phyloP scores from a whole-genome alignment of 2,797 vertebrate genomes.

The Xiphorhynchus erythropygius region DNA sequence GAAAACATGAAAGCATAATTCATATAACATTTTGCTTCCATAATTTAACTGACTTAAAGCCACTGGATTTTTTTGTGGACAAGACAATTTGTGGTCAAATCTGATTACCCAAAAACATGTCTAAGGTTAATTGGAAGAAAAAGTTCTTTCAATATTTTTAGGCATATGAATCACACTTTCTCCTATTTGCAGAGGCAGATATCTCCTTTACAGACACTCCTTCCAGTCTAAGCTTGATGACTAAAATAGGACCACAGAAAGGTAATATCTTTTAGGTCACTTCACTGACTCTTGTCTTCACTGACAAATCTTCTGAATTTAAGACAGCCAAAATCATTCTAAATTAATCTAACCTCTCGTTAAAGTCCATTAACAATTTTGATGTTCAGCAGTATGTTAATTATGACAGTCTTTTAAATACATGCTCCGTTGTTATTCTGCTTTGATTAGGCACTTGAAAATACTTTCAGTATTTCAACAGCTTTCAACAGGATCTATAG shows the following conservation, averaged over 20 bases:
- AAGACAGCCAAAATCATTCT: background rate
- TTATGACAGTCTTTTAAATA: constrained; percentile 49
- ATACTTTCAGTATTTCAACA: too few species aligned
- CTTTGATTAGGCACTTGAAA: constrained; percentile 32
- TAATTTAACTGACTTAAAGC: background rate
- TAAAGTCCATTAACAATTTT: constrained; percentile 39
- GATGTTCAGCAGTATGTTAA: constrained; percentile 46
- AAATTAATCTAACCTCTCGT: constrained; percentile 1
- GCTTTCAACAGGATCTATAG: constrained; percentile 51
- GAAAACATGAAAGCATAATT: background rate
- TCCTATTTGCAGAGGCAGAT: background rate
- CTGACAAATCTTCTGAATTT: background rate
- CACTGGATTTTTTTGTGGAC: background rate
- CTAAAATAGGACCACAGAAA: background rate
- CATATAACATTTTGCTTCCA: background rate
- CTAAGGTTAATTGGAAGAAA: background rate
- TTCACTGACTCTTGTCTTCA: background rate
- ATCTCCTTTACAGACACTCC: background rate
- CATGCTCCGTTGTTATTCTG: background rate
- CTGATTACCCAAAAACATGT: background rate
- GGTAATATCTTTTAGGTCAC: background rate
- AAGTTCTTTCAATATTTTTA: background rate
- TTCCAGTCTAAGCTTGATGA: background rate
- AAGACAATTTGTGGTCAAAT: background rate
- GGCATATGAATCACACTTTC: background rate